Evolutionary conservation across 2,113 vertebrate species (phyloP), one percentile per base, ranked within the genome.

Genomic region (Crotophaga sulcirostris): DNA sequence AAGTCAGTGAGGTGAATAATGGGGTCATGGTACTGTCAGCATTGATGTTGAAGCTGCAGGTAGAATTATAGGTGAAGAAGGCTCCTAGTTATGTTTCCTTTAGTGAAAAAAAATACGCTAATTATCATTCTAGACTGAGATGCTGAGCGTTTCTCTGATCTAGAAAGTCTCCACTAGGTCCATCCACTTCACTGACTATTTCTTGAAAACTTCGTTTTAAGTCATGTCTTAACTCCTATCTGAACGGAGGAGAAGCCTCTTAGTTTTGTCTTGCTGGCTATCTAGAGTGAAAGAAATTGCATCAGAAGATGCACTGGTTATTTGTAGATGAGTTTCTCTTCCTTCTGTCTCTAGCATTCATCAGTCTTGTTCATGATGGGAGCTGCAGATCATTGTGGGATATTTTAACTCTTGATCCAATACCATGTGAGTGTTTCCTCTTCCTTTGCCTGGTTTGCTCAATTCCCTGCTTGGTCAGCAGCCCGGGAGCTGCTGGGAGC

Each of bases 361-460:
- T 72, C 74, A 67, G 42, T 29, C 26, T 51, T 13, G 13, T 56
- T 84, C 24, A 8, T 2, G 34, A 55, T 64, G 54, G 66, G 67
- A 78, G 81, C 9, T 84, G 58, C 44, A 73, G 81, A 49, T 79
- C 82, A 52, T n/a, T n/a, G 0, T 7, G 44, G 40, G 74, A 38
- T 91, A 68, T 72, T 93, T 91, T 87, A 93, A 62, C 84, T 87
- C 66, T 78, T 84, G 77, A 87, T 54, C 63, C 89, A 82, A 72
- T 60, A 84, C 23, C 23, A 21, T 10, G 36, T 85, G 92, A 84
- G 69, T 13, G 33, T 52, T 89, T 55, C 49, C 23, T 58, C 54
- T 40, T 42, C 77, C 52, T 16, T 21, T 70, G 47, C 47, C 74
- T 7, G 1, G 60, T 78, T 89, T 90, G 83, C 45, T 95, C 52